Base-by-base conservation (phyloP, 2,797 vertebrate genomes). In the Paramormyrops hopkinsi region DNA sequence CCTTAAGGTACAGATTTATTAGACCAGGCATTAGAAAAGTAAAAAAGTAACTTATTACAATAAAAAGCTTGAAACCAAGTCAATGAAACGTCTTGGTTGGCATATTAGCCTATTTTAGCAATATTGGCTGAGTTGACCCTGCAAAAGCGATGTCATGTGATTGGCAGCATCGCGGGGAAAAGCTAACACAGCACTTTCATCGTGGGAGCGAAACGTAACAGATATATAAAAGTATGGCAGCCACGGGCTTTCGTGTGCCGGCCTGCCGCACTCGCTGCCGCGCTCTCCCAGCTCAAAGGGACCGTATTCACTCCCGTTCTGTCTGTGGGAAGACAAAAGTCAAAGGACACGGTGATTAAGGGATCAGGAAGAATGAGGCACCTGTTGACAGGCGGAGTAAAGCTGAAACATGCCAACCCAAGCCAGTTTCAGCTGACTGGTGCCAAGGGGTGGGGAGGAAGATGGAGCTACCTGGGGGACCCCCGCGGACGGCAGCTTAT, bases 381-480 rank as follows among this genome's bases (percentile, higher is more conserved):
- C 93, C 91, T 94, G 95, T 93, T 94, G 95, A 95, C 92, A 95
- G 94, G 94, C 88, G 88, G 48, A 86, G 92, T 91, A 92, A 92
- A 92, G 92, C 93, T 59, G 91, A 93, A 91, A 19, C 59, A 82
- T 25, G 89, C 76, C 88, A 92, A 88, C 91, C 29, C 53, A 94
- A 94, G 93, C 90, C 91, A 51, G 82, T 54, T 84, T 69, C 82
- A 84, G 88, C 56, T 65, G 59, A 53, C 89, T 37, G 29, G 22
- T 89, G 83, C 84, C 48, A 85, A 48, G 59, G 44, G 41, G 53
- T 59, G 85, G 29, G 51, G 53, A 87, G 53, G 44, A 29, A 88
- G 44, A 44, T 22, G 41, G 11, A 37, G 22, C 33, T 59, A 17
- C 50, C 50, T 19, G 12, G 51, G 22, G 53, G 33, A 87, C 50